Percentiles rank a stretch among this genome's conserved stretches.
phyloP scores from a whole-genome alignment of 2,888 invertebrate genomes.

The Fissipunctia ypsillon region DNA sequence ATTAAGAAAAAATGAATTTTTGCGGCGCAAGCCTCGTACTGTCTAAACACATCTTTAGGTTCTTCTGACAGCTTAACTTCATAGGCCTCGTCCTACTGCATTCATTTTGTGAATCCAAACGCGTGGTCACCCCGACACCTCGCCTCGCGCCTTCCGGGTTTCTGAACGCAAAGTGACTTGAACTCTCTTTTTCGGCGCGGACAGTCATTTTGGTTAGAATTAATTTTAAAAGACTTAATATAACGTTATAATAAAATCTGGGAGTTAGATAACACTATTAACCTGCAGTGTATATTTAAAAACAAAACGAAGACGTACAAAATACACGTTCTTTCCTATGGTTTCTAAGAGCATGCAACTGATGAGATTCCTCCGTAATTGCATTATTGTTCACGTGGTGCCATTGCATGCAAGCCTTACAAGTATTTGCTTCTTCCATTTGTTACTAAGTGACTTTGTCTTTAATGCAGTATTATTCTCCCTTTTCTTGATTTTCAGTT shows the following conservation, averaged over 20 bases:
- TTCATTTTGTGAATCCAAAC: too few species aligned
- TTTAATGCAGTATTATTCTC: background rate
- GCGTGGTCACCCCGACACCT: too few species aligned
- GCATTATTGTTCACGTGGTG: slow-evolving; percentile 64
- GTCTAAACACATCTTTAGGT: background rate
- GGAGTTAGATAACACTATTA: slow-evolving; percentile 16
- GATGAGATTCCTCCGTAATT: slow-evolving; percentile 72
- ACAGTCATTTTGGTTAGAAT: too few species aligned
- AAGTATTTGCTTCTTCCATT: slow-evolving; percentile 54
- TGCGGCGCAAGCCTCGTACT: background rate
- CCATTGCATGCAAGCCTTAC: slow-evolving; percentile 65
- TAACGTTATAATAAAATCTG: background rate
- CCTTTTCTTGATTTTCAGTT: too few species aligned
- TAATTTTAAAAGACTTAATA: too few species aligned
- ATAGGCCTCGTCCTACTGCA: too few species aligned
- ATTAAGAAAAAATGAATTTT: background rate
- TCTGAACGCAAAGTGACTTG: too few species aligned
- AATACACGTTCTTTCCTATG: slow-evolving; percentile 57
- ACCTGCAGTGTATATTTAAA: slow-evolving; percentile 28
- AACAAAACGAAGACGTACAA: slow-evolving; percentile 47
- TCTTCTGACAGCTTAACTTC: background rate
- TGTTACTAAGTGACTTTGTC: background rate
- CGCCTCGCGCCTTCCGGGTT: too few species aligned
- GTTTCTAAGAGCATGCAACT: slow-evolving; percentile 68
- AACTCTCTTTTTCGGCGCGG: too few species aligned